Evolutionary conservation across 2,797 vertebrate genomes (phyloP), one percentile per base, ranked within the genome.

Genomic region (Amniataba percoides): DNA sequence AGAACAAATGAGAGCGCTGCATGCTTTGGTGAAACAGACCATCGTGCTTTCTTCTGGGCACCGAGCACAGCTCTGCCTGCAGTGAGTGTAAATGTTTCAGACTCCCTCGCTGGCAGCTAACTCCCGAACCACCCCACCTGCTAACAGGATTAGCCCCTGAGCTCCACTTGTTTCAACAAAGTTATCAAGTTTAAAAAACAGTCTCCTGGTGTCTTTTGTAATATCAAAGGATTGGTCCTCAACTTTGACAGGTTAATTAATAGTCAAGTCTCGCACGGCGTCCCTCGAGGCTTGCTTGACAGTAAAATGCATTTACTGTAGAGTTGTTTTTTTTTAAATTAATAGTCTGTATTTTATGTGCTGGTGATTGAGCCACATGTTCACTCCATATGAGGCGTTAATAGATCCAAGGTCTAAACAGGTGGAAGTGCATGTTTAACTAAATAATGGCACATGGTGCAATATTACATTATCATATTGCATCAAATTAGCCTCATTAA

Each of bases 141-240:
- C 85, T 90, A 91, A 92, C 87, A 87, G 80, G 89, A 92, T 92
- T 86, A 89, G 74, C 75, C 84, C 84, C 85, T 61, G 71, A 82
- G 84, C 80, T 82, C 71, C 73, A 75, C 87, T 92, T 78, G 78
- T 86, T 92, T 87, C 77, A 82, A 85, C 85, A 84, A 82, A 87
- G 80, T 88, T 89, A 88, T 90, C 80, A 87, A 80, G 80, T 83
- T 70, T 52, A 84, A 84, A 83, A 31, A 83, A 77, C 77, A 70
- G 74, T 79, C 78, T 88, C 86, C 70, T 68, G 67, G 69, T 80
- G 78, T 56, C 86, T 88, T 86, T 84, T 77, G 53, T 9, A 60
- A 57, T 81, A 80, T 86, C 78, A 84, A 83, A 85, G 62, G 52
- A 82, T 23, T 27, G 63, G 46, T 73, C 74, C 48, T 86, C 80